Evolutionary conservation across 2,113 vertebrate species (phyloP), one percentile per base, ranked within the genome.

Genomic region (Macrotus californicus): DNA sequence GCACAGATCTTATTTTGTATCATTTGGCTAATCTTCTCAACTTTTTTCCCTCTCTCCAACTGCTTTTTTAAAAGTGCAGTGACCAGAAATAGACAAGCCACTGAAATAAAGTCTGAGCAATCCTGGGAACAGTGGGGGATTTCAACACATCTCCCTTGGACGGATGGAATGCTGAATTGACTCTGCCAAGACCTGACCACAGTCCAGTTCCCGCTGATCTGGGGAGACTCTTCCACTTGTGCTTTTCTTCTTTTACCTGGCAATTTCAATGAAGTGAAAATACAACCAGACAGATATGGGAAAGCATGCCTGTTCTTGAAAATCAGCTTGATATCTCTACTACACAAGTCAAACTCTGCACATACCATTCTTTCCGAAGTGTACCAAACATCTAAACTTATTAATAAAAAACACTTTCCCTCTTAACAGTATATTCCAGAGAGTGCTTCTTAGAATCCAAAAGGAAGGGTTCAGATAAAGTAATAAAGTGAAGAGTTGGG

Each of bases 401-500:
- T 19, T 66, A 80, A 94, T 52, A 43, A 89, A 81, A 91, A 84
- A 66, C 22, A 24, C 24, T 36, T 90, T 82, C 14, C 91, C 59
- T 90, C 56, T 67, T 79, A 83, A 75, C 39, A 86, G 36, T 69
- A 61, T 75, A 87, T 82, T 95, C 14, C 31, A 36, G 64, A 83
- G 66, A 67, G 29, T 90, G 52, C 18, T 50, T 93, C 67, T 91
- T 92, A 73, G 94, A 96, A 61, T 94, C 93, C 39, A 52, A 91
- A 95, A 93, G 84, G 43, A 96, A 93, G 69, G 39, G 73, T 80
- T 92, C 39, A 88, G 85, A 69, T 93, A 86, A 94, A 96, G 95
- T 95, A 90, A 97, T 98, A 96, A 96, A 97, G 59, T 94, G 80
- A 97, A 94, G 82, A 81, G 48, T 93, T 96, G 66, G 69, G 88